phyloP scores from a whole-genome alignment of 2,888 invertebrate genomes.

The Melolontha melolontha region DNA sequence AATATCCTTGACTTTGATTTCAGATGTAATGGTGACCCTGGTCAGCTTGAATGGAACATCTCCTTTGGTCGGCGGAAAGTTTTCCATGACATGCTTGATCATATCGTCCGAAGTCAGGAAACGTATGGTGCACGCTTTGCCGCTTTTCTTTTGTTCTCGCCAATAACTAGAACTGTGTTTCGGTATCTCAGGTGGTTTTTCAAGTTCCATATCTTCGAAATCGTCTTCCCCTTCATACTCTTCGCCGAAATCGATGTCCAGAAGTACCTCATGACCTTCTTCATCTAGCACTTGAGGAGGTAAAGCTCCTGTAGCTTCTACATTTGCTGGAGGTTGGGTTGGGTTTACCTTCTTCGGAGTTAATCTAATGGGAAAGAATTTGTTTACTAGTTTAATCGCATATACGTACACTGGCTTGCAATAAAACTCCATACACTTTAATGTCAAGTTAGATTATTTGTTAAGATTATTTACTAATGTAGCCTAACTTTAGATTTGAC shows the following conservation, averaged over 20 bases:
- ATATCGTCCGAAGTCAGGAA: constrained; percentile 58
- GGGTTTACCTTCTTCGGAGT: not conserved
- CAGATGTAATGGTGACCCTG: constrained; percentile 54
- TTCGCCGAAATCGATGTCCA: constrained; percentile 14
- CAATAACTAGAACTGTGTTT: constrained; percentile 54
- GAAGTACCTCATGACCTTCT: constrained; percentile 28
- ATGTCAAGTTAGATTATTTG: too few species aligned
- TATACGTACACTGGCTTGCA: too few species aligned
- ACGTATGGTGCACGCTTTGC: constrained; percentile 59
- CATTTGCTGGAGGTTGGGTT: not conserved
- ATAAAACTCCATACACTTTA: too few species aligned
- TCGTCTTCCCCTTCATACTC: constrained; percentile 25
- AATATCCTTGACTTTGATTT: constrained; percentile 54
- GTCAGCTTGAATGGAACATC: constrained; percentile 54
- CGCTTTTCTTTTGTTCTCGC: constrained; percentile 55
- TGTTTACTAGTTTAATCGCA: too few species aligned
- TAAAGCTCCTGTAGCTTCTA: not conserved
- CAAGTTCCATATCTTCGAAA: constrained; percentile 16
- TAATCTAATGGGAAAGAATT: not conserved
- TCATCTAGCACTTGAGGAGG: constrained; percentile 3
- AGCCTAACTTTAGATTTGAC: too few species aligned
- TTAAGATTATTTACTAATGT: too few species aligned
- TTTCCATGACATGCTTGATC: constrained; percentile 58
- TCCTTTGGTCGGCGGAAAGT: constrained; percentile 57
- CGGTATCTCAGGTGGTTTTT: not conserved